Evolutionary conservation across 1,140 invertebrate species (phyloP).

Genomic region (Triops cancriformis): DNA sequence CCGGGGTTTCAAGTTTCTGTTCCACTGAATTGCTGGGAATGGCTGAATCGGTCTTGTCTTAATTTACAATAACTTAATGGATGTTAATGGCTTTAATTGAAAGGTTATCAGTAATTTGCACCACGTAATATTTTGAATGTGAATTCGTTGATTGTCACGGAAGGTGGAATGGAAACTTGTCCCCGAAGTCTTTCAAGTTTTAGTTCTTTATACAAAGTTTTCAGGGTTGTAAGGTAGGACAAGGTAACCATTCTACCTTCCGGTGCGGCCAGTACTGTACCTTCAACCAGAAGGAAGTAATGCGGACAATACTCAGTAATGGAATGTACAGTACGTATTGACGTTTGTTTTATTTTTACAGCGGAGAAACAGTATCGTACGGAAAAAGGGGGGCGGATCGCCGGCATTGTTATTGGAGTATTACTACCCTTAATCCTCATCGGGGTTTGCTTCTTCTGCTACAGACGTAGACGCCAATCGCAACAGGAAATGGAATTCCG

Average conservation of each 20-base stretch:
- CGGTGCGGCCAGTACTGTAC: not conserved
- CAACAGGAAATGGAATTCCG: not conserved
- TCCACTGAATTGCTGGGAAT: constrained; percentile 13
- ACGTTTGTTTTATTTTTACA: not conserved
- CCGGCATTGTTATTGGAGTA: constrained; percentile 42
- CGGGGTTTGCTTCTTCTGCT: constrained; percentile 35
- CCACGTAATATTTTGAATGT: too few relatives aligned
- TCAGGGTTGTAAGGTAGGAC: not conserved
- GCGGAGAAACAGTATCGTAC: constrained; percentile 31
- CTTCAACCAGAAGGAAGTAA: not conserved
- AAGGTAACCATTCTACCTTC: not conserved
- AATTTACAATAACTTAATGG: too few relatives aligned
- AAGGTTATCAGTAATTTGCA: too few relatives aligned
- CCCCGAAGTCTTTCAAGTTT: not conserved
- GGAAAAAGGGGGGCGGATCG: constrained; percentile 38
- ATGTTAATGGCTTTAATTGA: too few relatives aligned
- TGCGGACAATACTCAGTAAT: not conserved
- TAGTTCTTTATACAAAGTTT: not conserved
- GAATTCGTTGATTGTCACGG: too few relatives aligned
- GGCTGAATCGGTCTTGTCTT: not conserved
- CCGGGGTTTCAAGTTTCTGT: not conserved
- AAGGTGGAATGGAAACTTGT: constrained; percentile 9
- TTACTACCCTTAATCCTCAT: constrained; percentile 45
- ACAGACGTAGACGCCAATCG: constrained; percentile 26
- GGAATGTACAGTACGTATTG: not conserved